These are phyloP conservation scores for Tanypteryx hageni DNA, from an alignment of 2,888 invertebrate genomes.

Conservation along the genomic window DNA sequence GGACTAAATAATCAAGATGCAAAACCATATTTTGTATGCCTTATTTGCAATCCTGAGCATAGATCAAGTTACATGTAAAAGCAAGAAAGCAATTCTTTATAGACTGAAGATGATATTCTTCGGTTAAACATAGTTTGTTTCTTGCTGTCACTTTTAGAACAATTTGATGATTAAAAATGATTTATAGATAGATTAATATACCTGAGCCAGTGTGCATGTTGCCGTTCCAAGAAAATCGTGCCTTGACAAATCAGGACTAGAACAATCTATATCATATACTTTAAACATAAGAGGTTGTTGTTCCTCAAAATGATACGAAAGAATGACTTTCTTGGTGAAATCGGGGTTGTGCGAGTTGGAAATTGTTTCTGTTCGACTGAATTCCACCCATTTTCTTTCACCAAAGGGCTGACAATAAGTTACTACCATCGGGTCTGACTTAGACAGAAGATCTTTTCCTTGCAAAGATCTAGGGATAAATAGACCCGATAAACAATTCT, in stretches of 20 bases:
- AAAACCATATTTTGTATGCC: no score
- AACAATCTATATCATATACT: slow-evolving; percentile 74
- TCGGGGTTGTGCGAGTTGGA: slow-evolving; percentile 76
- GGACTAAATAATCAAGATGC: no score
- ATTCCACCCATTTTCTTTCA: slow-evolving; percentile 73
- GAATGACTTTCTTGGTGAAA: slow-evolving; percentile 77
- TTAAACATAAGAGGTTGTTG: slow-evolving; percentile 78
- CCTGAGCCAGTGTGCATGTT: slow-evolving; percentile 77
- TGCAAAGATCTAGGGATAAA: slow-evolving; percentile 73
- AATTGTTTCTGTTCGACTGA: slow-evolving; percentile 75
- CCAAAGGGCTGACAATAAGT: slow-evolving; percentile 74
- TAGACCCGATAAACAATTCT: not conserved
- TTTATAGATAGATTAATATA: slow-evolving; percentile 71
- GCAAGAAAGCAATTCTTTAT: no score
- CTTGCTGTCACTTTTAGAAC: no score
- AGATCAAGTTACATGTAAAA: no score
- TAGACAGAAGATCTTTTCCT: slow-evolving; percentile 77
- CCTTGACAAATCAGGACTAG: slow-evolving; percentile 71
- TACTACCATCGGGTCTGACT: slow-evolving; percentile 79
- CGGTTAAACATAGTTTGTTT: no score
- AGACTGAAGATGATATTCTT: no score
- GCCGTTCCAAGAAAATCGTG: slow-evolving; percentile 77
- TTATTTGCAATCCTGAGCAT: no score
- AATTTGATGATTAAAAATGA: not conserved
- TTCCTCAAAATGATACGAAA: slow-evolving; percentile 79